Base-by-base conservation (phyloP, 2,888 invertebrate genomes). In the Tricholauxania praeusta region DNA sequence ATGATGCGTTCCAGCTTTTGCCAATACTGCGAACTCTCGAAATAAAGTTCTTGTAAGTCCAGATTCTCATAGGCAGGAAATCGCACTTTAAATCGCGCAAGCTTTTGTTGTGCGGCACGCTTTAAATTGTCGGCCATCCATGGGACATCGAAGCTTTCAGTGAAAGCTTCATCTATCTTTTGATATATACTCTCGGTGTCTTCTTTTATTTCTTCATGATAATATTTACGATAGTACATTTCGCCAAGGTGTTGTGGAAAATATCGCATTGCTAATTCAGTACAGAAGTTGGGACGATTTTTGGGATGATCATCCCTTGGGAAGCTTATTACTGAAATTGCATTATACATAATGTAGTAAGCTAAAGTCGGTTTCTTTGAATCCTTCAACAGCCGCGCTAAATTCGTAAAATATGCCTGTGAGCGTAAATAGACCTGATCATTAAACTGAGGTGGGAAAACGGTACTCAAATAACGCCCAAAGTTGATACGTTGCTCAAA, bases 221-320 rank as follows among this genome's bases (percentile, higher is more conserved):
- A 72, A 22, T 80, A 79, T 48, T 78, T 78, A 1, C 80, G 76
- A 15, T 79, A 79, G 47, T 82, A 86, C 70, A 87, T 78, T 57
- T 84, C 82, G 1, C 87, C 85, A 32, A 86, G 52, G 0, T 80
- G 76, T 39, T 82, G 81, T 0, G 86, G 83, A n/a, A 87, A 84
- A 32, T 82, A 79, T 0, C 79, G 78, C 68, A 83, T 78, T 4
- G 80, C 74, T 12, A 82, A 73, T 12, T 78, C 78, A 3, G 78
- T 80, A 57, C 86, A 86, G 17, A 82, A 78, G 0, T 75, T 76
- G 0, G 77, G 76, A 0, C 84, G 79, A 10, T 75, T 76, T 32
- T 78, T 60, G 0, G 75, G 71, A 72, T 47, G 12, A 48, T 55
- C 52, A 53, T 77, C 59, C 28, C 63, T 39, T 17, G 80, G 78